A percentile compares a stretch with the other conserved stretches of the same genome.
phyloP scores from a whole-genome alignment of 2,797 vertebrate species.

The Falco columbarius region DNA sequence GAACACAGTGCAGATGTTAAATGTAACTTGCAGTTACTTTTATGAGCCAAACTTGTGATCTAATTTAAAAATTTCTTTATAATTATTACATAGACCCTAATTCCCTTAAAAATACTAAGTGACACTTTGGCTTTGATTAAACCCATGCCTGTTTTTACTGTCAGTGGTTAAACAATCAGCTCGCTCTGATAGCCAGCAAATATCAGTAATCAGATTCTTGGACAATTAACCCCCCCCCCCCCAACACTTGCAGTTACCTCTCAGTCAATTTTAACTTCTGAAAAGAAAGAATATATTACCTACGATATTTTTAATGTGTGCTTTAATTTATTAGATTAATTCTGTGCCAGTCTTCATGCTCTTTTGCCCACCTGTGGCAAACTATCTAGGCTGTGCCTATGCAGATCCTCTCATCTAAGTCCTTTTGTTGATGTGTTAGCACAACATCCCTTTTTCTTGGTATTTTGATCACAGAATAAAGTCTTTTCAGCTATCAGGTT shows the following conservation, averaged over 20 bases:
- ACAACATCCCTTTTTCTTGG: not conserved
- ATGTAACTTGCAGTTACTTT: not conserved
- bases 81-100: not conserved
- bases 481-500: not conserved
- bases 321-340: not conserved
- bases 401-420: not conserved
- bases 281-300: not conserved
- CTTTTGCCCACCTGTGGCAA: not conserved
- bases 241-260: not conserved
- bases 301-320: rapidly evolving
- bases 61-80: not conserved
- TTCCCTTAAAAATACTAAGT: not conserved
- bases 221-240: not conserved
- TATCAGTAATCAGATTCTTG: not conserved
- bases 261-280: not conserved
- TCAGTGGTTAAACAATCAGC: not conserved
- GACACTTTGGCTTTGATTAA: not conserved
- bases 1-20: not conserved
- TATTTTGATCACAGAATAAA: not conserved
- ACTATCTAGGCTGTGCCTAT: not conserved
- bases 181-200: not conserved
- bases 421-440: not conserved
- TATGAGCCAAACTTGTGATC: not conserved
- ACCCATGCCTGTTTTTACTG: not conserved
- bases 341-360: not conserved